Percentiles rank a stretch among this genome's conserved stretches.
Conservation (phyloP, 2,113 vertebrate genomes). For the Cyanoliseus patagonus region DNA sequence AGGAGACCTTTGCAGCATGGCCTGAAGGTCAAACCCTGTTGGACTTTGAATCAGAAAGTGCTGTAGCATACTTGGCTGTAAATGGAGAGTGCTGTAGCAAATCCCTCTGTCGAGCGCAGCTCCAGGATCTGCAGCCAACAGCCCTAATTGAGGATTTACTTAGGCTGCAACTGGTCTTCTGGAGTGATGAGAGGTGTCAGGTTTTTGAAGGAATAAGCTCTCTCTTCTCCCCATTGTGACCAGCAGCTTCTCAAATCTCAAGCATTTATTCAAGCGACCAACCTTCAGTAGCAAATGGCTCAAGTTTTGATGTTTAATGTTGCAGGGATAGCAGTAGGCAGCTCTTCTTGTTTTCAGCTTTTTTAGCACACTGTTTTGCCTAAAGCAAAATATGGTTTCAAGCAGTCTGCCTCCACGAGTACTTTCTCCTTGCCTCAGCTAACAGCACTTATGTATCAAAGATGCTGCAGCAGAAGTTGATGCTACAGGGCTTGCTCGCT, state of each 20-base stretch:
- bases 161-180: neutral
- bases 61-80: neutral
- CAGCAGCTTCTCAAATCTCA: slow-evolving; percentile 42
- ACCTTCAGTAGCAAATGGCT: slow-evolving; percentile 42
- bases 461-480: slow-evolving; percentile 44
- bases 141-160: slow-evolving; percentile 19
- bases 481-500: slow-evolving; percentile 56
- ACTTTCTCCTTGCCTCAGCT: slow-evolving; percentile 60
- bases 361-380: slow-evolving; percentile 69
- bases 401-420: slow-evolving; percentile 36
- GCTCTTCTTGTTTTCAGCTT: slow-evolving; percentile 64
- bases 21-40: slow-evolving; percentile 36
- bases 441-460: slow-evolving; percentile 50
- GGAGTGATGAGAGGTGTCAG: neutral
- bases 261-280: slow-evolving; percentile 57
- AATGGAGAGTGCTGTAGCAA: neutral
- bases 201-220: slow-evolving; percentile 24
- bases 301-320: slow-evolving; percentile 69
- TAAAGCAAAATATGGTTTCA: slow-evolving; percentile 70
- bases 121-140: neutral
- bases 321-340: slow-evolving; percentile 50
- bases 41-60: neutral
- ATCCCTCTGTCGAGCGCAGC: fast-evolving
- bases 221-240: slow-evolving; percentile 9
- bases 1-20: neutral